Evolutionary conservation across 2,797 vertebrate species (phyloP).

Genomic region (Telmatherina bonti): DNA sequence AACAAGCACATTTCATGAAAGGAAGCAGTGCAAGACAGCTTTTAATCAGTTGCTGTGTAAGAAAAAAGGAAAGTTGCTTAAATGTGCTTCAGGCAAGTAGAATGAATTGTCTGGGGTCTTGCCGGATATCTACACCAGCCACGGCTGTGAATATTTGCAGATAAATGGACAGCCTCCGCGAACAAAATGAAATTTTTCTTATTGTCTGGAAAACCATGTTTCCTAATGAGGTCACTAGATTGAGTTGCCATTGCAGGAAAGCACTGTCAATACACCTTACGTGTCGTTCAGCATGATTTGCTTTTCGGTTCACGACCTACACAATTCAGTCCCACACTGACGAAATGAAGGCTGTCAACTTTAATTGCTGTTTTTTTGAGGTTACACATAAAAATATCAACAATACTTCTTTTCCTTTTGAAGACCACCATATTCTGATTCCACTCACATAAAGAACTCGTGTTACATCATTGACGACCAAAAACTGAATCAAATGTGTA

Average conservation of each 20-base stretch:
- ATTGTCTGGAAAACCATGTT: neutral
- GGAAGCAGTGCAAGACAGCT: neutral
- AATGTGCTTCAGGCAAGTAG: neutral
- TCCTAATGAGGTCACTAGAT: neutral
- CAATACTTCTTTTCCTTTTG: too few relatives aligned
- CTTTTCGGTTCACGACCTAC: neutral
- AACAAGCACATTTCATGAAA: conserved; percentile 14
- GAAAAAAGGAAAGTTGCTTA: conserved; percentile 23
- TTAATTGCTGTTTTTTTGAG: neutral
- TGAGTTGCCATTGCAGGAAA: neutral
- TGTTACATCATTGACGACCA: conserved; percentile 1
- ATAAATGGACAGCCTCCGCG: neutral
- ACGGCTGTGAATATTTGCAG: conserved; percentile 1
- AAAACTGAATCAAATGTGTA: neutral
- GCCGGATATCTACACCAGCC: neutral
- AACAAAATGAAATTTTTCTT: neutral
- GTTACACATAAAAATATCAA: neutral
- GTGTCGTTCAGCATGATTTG: neutral
- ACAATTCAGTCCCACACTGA: neutral
- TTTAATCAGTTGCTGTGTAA: conserved; percentile 37
- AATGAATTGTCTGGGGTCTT: conserved; percentile 7
- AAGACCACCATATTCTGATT: conserved; percentile 5
- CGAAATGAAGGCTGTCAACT: neutral
- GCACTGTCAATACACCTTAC: neutral
- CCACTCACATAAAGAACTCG: neutral